These are phyloP conservation scores for Noctilio leporinus DNA, from an alignment of 2,113 vertebrate species.

Conservation along the genomic window DNA sequence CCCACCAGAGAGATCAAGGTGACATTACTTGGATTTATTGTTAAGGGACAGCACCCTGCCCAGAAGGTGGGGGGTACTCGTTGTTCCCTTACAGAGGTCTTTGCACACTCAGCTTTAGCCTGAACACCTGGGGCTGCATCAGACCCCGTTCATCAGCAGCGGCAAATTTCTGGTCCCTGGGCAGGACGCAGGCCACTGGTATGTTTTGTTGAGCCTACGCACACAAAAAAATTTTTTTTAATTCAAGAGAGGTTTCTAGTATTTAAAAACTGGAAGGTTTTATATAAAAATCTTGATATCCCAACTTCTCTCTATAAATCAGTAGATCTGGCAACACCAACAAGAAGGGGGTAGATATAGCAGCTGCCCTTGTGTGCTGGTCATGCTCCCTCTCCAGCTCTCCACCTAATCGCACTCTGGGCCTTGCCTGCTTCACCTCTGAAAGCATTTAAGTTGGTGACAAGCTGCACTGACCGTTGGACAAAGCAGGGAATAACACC, in stretches of 20 bases:
- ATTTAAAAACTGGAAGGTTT: background rate
- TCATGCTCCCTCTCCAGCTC: rapidly evolving
- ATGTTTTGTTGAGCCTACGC: background rate
- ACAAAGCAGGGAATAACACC: background rate
- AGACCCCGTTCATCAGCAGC: no score
- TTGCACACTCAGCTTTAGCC: background rate
- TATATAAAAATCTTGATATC: background rate
- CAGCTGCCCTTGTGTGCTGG: no score
- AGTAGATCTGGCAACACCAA: background rate
- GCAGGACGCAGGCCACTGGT: background rate
- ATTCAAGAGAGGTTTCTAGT: background rate
- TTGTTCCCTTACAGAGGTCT: no score
- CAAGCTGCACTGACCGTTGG: background rate
- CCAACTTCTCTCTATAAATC: background rate
- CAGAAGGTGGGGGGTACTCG: background rate
- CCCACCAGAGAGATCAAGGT: background rate
- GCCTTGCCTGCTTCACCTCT: background rate
- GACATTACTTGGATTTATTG: background rate
- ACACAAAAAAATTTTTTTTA: background rate
- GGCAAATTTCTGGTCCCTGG: background rate
- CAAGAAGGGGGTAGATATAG: background rate
- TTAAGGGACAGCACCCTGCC: background rate
- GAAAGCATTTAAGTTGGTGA: background rate
- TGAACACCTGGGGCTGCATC: background rate
- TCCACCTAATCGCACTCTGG: background rate